Conservation (phyloP, 1,140 invertebrate species). For the Macrobrachium rosenbergii region DNA sequence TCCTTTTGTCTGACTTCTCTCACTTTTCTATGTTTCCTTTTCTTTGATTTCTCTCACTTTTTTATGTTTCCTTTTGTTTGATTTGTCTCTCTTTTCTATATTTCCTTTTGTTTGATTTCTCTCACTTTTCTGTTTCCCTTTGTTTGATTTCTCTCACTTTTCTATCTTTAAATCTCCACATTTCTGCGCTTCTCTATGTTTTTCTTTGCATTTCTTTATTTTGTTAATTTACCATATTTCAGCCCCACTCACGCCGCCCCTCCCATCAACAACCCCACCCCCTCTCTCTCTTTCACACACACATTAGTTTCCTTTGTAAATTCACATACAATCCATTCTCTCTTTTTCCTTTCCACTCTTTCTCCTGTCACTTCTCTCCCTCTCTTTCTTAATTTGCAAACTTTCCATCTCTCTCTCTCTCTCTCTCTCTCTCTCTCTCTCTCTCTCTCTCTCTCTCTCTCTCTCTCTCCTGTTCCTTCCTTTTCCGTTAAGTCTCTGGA, state of each 20-base stretch:
- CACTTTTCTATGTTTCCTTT: not conserved
- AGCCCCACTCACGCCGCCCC: not conserved
- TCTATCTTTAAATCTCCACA: constrained; percentile 1
- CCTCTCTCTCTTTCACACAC: not conserved
- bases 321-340: not conserved
- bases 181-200: constrained; percentile 1
- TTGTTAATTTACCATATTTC: not conserved
- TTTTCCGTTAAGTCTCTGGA: not conserved
- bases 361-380: too few relatives aligned
- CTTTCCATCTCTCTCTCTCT: not conserved
- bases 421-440: not conserved
- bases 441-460: not conserved
- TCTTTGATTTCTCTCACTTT: not conserved
- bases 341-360: not conserved
- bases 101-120: not conserved
- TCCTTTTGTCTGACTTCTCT: not conserved
- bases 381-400: not conserved
- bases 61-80: not conserved
- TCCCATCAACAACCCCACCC: not conserved
- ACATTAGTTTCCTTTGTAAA: not conserved
- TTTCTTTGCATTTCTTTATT: not conserved
- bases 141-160: not conserved
- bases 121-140: not conserved
- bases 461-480: not conserved
- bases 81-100: not conserved